Evolutionary conservation across 2,888 invertebrate genomes (phyloP), one percentile per base, ranked within the genome.

Genomic region (Xestia sexstrigata): DNA sequence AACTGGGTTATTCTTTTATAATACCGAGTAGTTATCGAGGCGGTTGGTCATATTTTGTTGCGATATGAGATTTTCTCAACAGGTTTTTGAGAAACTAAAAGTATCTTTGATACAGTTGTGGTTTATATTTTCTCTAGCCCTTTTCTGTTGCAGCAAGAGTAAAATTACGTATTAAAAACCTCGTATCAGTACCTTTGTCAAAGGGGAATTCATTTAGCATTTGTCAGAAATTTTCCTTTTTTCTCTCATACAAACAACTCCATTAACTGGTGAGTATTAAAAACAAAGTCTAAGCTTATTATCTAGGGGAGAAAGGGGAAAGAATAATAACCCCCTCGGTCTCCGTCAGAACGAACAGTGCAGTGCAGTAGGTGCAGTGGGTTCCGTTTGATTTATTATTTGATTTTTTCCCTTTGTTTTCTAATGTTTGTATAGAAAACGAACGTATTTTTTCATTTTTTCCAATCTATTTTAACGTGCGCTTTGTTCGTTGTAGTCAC

Each of bases 241-340:
- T 76, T 66, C 68, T 75, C 76, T 70, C 70, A 78, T 70, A 84
- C 79, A 87, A 87, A 88, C 84, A 83, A 78, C 74, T 78, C 80
- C 76, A 84, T 89, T 87, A 87, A 82, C 82, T 87, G 76, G 86
- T 62, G 76, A 74, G 78, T 86, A 83, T 89, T 82, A 86, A 86
- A 88, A 87, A 89, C 88, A 88, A 88, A 89, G 79, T 81, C 86
- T 89, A 88, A 89, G 89, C 86, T 88, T 89, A 88, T 88, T 89
- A 89, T 84, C 82, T 84, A 72, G 65, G 82, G 74, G 79, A 70
- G 71, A 35, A 66, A 75, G 72, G 79, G 79, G 81, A 39, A 82
- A 83, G 80, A 85, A 84, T 87, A 89, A 84, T 86, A 84, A 70
- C 80, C 84, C 81, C 71, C 73, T 77, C 79, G 49, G 63, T 82